phyloP scores from a whole-genome alignment of 2,113 vertebrate genomes.

The Mesembrinibis cayennensis region DNA sequence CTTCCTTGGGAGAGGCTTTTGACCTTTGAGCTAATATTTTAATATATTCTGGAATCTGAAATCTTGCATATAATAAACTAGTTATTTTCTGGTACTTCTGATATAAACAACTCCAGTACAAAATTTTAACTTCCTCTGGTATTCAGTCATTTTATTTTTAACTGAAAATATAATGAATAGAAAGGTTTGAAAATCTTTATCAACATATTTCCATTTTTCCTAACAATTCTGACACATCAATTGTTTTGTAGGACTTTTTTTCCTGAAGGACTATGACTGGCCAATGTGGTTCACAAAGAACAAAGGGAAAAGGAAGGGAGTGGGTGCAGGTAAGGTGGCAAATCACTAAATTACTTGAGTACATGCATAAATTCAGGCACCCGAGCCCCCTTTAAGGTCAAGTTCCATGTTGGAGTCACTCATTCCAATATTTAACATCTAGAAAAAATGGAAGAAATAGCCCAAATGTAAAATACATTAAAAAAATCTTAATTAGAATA shows the following conservation, averaged over 20 bases:
- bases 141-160: neutral
- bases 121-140: neutral
- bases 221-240: neutral
- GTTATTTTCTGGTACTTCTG: conserved; percentile 1
- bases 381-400: neutral
- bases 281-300: neutral
- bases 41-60: neutral
- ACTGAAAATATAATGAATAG: neutral
- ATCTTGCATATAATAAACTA: neutral
- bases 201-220: neutral
- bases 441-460: neutral
- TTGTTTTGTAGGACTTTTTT: neutral
- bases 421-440: neutral
- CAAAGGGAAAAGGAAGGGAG: neutral
- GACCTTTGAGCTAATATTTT: neutral
- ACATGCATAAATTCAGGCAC: neutral
- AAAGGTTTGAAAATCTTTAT: neutral
- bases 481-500: neutral
- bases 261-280: neutral
- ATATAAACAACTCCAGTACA: neutral
- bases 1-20: neutral
- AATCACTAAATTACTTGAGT: neutral
- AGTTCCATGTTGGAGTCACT: neutral
- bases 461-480: neutral
- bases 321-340: neutral